A percentile compares a stretch with the other conserved stretches of the same genome.
These are phyloP conservation scores for Peucedramus taeniatus DNA, from an alignment of 2,113 vertebrate genomes.

Conservation along the genomic window DNA sequence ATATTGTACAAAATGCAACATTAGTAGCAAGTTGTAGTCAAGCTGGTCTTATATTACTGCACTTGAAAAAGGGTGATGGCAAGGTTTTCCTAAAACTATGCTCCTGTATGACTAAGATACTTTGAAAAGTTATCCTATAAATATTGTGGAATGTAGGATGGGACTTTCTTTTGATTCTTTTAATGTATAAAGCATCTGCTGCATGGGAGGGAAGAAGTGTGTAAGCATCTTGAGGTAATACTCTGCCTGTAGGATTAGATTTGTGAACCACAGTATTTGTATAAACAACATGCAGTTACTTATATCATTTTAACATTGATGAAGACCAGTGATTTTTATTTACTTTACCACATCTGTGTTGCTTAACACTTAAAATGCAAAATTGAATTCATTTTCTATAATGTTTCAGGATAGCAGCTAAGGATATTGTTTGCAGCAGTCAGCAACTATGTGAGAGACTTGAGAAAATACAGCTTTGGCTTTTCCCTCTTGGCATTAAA, in stretches of 20 bases:
- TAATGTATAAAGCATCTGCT: background rate
- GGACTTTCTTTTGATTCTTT: background rate
- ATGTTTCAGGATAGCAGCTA: background rate
- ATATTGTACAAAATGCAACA: background rate
- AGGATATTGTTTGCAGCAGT: background rate
- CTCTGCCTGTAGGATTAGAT: background rate
- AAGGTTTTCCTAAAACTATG: background rate
- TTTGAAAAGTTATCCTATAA: background rate
- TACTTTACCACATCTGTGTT: background rate
- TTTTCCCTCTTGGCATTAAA: background rate
- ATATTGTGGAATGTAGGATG: background rate
- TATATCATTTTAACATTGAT: background rate
- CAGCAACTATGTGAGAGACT: background rate
- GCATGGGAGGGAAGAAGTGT: background rate
- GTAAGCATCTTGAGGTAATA: background rate
- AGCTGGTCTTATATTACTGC: background rate
- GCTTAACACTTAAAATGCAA: background rate
- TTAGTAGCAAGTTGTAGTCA: background rate
- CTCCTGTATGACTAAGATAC: background rate
- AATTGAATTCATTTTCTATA: background rate
- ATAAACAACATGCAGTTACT: background rate
- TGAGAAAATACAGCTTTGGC: background rate
- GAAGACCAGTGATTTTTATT: conserved; percentile 22
- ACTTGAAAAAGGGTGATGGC: background rate
- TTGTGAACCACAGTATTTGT: background rate